phyloP scores from a whole-genome alignment of 2,888 invertebrate genomes.

The Endomychus coccineus region DNA sequence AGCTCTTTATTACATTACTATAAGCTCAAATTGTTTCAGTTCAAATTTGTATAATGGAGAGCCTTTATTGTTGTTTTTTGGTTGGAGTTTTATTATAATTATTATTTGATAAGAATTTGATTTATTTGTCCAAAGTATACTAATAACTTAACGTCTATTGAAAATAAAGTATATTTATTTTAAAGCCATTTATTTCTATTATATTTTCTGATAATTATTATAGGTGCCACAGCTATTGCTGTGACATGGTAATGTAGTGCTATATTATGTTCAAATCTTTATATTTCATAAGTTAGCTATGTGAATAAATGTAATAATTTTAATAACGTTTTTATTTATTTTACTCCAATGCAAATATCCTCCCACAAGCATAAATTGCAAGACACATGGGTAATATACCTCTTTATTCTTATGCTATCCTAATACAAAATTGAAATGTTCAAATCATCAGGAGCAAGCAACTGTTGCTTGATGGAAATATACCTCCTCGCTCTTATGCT shows the following conservation, averaged over 20 bases:
- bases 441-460: too few species aligned
- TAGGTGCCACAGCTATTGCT: constrained; percentile 28
- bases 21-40: constrained; percentile 24
- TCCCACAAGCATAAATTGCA: too few species aligned
- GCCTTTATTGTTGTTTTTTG: constrained; percentile 34
- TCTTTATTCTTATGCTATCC: too few species aligned
- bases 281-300: constrained; percentile 37
- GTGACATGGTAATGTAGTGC: constrained; percentile 27
- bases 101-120: constrained; percentile 19
- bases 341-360: background rate
- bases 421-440: too few species aligned
- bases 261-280: constrained; percentile 33
- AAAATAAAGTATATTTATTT: constrained; percentile 30
- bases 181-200: constrained; percentile 24
- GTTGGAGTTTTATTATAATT: constrained; percentile 34
- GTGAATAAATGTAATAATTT: constrained; percentile 34
- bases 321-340: background rate
- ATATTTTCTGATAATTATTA: constrained; percentile 25
- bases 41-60: constrained; percentile 26
- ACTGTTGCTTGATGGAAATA: too few species aligned
- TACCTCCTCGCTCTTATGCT: too few species aligned
- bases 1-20: constrained; percentile 27
- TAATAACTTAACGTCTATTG: constrained; percentile 24
- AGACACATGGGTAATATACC: too few species aligned
- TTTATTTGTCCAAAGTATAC: constrained; percentile 37